Conservation (phyloP, 64 coral and sea anemone genomes). For the Montipora efflorescens region DNA sequence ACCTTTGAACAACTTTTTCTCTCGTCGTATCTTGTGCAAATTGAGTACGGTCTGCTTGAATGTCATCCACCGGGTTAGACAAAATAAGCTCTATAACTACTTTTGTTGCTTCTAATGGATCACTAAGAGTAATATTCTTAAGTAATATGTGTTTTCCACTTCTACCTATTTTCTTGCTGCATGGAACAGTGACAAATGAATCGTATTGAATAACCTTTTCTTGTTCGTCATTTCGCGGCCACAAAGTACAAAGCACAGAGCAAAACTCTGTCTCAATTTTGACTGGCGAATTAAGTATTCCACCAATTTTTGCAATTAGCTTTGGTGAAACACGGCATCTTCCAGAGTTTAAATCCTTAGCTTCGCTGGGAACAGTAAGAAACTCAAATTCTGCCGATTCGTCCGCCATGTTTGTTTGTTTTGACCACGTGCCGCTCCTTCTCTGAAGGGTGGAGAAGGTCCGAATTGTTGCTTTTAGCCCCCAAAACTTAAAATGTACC, state of each 20-base stretch:
- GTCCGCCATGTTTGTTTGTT: slow-evolving; percentile 79
- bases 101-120: slow-evolving; percentile 14
- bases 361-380: slow-evolving; percentile 71
- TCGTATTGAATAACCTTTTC: slow-evolving; percentile 56
- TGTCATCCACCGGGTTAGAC: background rate
- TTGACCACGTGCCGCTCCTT: background rate
- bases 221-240: slow-evolving; percentile 38
- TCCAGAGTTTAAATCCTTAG: slow-evolving; percentile 93
- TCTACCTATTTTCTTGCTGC: background rate
- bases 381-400: background rate
- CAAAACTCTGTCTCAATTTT: slow-evolving; percentile 31
- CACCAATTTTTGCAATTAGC: slow-evolving; percentile 66
- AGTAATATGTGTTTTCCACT: slow-evolving; percentile 1
- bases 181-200: slow-evolving; percentile 45
- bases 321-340: slow-evolving; percentile 74
- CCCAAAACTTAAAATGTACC: too few species aligned
- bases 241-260: slow-evolving; percentile 68
- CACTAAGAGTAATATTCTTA: slow-evolving; percentile 5
- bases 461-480: background rate
- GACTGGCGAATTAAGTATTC: slow-evolving; percentile 67
- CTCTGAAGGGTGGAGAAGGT: slow-evolving; percentile 17
- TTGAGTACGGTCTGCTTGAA: background rate
- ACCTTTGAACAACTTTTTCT: background rate
- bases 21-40: background rate
- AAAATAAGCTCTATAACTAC: background rate